Base-by-base conservation (phyloP, 2,888 invertebrate genomes). In the Baronia brevicornis region DNA sequence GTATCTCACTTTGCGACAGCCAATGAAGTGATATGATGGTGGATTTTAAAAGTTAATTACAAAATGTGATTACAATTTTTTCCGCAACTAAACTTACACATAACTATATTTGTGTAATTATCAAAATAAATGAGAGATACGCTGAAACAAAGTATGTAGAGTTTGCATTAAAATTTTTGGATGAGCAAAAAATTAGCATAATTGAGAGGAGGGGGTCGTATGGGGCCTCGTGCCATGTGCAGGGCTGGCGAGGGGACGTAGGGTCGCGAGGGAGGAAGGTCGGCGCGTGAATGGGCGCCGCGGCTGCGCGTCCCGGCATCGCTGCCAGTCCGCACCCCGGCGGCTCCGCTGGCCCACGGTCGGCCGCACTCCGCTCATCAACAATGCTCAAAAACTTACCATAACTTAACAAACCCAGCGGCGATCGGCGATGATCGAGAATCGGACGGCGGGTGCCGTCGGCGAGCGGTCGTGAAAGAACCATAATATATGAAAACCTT, bases 341-440 rank as follows among this genome's bases (percentile, higher is more conserved):
- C 82, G 82, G 82, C 82, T 75, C 78, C 79, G 80, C 82, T 80
- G 82, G 79, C 79, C 80, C 79, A 82, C 80, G 80, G 77, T 75
- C 78, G 78, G 78, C 80, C 79, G 79, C 80, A 78, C 78, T 78
- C 79, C 77, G 77, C 75, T 73, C 60, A 68, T 77, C 78, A 80
- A 82, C 80, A 82, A 82, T 82, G 80, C 78, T 75, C 70, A 72
- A 69, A 72, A 69, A 70, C 79, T 73, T 73, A 61, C 71, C 74
- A 72, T 75, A 63, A 74, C 74, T 65, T 60, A 48, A 68, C 64
- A 60, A 60, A 63, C 64, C 61, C 57, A 65, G 65, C 66, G 63
- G 72, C 62, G 60, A 55, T 53, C 67, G 77, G 73, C 73, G 66
- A 80, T 79, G 82, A 68, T 73, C 64, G 60, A 75, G 60, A 58